Base-by-base conservation (phyloP, 2,888 invertebrate species). In the Epistrophe eligans region DNA sequence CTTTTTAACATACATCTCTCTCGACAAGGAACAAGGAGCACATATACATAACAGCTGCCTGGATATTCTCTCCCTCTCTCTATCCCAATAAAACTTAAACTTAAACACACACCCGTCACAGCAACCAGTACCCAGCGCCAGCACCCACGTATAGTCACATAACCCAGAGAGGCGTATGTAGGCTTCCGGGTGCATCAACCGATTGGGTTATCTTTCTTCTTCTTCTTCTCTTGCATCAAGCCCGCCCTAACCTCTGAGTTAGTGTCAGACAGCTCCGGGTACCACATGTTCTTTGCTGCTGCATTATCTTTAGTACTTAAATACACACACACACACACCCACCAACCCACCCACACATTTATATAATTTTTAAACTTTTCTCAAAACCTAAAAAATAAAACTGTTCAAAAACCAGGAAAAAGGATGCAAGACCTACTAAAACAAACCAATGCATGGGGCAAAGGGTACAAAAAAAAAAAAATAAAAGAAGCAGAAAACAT, bases 131-230 rank as follows among this genome's bases (percentile, higher is more conserved):
- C 13, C 35, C 17, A 24, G 11, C 48, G 50, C 13, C 24, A 24
- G 24, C 60, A 32, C 11, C 73, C 38, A 19, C n/a, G 40, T 70
- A 32, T 11, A 15, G 7, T 24, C 19, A 74, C 15, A 66, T 28
- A 55, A 45, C n/a, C n/a, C 80, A 80, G 52, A 40, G 70, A 70
- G 55, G 57, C 45, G 60, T 19, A 52, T 57, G 79, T 83, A 87
- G 87, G 82, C 79, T 87, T 87, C 87, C 87, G 87, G 87, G 87
- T 83, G 82, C 87, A 87, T 87, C 83, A 87, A 87, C 87, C 87
- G 87, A 87, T 87, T 87, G 79, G 87, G 83, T 79, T 87, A 83
- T 87, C 83, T 67, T 79, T 83, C 87, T 76, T 79, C 52, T 50
- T 40, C 40, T 19, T 40, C 19, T 38, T 0, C 13, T 4, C 0